Percentiles rank a stretch among this genome's conserved stretches.
These are phyloP conservation scores for Drosophila kuntzei DNA, from an alignment of 2,888 invertebrate genomes.

Conservation along the genomic window DNA sequence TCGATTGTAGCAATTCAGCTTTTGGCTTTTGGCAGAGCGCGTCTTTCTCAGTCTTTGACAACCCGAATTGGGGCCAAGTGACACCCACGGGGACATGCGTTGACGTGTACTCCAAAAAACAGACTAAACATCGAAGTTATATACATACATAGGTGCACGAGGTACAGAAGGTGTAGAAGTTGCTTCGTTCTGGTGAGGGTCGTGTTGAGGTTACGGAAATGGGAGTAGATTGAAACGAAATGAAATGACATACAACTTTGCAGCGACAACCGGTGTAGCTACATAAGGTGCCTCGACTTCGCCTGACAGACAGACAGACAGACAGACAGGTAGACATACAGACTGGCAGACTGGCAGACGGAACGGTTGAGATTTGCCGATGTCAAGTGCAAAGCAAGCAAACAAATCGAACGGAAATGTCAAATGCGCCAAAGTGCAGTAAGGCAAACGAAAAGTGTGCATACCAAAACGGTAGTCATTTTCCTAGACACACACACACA, in stretches of 20 bases:
- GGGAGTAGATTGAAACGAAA: slow-evolving; percentile 64
- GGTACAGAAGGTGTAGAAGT: not conserved
- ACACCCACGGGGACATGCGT: slow-evolving; percentile 66
- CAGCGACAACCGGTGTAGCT: slow-evolving; percentile 21
- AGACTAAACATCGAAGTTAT: slow-evolving; percentile 35
- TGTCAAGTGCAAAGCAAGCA: slow-evolving; percentile 64
- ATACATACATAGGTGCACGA: slow-evolving; percentile 2
- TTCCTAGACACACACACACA: slow-evolving; percentile 31
- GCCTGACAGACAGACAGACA: slow-evolving; percentile 11
- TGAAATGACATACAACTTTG: slow-evolving; percentile 63
- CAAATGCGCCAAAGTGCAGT: slow-evolving; percentile 73
- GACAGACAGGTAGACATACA: not conserved
- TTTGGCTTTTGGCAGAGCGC: slow-evolving; percentile 42
- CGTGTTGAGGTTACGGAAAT: slow-evolving; percentile 47
- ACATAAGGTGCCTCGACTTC: slow-evolving; percentile 8
- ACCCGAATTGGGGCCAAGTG: slow-evolving; percentile 32
- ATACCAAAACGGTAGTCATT: slow-evolving; percentile 39
- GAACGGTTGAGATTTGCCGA: slow-evolving; percentile 31
- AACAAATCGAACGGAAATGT: slow-evolving; percentile 82
- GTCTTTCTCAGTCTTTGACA: slow-evolving; percentile 52
- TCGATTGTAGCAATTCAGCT: slow-evolving; percentile 49
- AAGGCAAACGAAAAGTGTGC: slow-evolving; percentile 60
- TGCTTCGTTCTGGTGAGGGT: not conserved
- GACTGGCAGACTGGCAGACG: slow-evolving; percentile 1
- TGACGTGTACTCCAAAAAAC: slow-evolving; percentile 58